Conservation (phyloP, 2,113 vertebrate genomes). For the Dendrocopos noguchii region DNA sequence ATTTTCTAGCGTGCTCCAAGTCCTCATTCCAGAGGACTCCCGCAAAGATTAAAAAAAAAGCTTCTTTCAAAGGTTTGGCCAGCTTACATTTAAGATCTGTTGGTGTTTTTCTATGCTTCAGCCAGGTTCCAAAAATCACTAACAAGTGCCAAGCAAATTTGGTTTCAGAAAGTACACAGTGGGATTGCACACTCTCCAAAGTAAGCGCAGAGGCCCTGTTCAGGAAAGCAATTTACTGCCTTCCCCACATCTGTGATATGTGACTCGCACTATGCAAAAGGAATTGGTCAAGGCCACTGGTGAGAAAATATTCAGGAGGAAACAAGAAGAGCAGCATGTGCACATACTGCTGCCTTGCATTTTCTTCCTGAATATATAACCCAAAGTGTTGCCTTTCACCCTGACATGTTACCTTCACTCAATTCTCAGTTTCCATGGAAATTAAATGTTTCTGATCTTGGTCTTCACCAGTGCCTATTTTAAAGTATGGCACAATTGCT, state of each 20-base stretch:
- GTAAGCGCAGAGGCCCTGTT: neutral
- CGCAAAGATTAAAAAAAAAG: neutral
- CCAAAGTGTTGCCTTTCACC: neutral
- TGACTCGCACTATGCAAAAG: neutral
- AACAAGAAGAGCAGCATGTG: neutral
- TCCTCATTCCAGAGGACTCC: neutral
- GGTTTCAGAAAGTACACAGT: neutral
- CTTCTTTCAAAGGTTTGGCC: neutral
- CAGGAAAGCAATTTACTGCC: constrained; percentile 16
- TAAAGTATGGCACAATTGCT: neutral
- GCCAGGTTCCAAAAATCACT: constrained; percentile 28
- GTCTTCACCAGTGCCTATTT: neutral
- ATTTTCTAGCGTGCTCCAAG: neutral
- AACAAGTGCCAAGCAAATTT: constrained; percentile 6
- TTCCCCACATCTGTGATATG: neutral
- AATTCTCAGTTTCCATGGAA: neutral
- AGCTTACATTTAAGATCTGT: neutral
- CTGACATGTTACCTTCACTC: neutral
- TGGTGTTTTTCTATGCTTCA: neutral
- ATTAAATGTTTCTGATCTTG: neutral
- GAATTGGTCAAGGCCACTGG: neutral
- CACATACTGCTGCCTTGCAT: neutral
- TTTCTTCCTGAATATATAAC: neutral
- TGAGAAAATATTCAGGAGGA: neutral
- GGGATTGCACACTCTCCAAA: neutral